These are phyloP conservation scores for Carposina sasakii DNA, from an alignment of 1,140 invertebrate genomes.

Conservation along the genomic window DNA sequence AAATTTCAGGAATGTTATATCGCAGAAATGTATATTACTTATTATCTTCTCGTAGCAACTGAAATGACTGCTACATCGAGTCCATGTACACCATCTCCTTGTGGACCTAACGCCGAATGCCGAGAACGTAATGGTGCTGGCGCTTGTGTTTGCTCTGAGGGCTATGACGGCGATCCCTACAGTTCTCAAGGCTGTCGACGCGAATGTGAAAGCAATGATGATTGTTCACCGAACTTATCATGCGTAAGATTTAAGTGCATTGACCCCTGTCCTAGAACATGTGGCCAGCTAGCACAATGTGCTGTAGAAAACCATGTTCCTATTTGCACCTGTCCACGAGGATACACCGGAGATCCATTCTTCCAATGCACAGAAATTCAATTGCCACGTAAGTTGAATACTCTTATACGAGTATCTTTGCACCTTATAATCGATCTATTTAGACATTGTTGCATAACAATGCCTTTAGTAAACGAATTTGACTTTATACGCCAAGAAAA, in stretches of 20 bases:
- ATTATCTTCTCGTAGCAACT: constrained; percentile 46
- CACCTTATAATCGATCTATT: no score
- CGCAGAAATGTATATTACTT: constrained; percentile 6
- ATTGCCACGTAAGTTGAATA: constrained; percentile 72
- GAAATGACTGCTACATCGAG: constrained; percentile 67
- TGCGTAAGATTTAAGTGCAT: constrained; percentile 85
- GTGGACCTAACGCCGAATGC: constrained; percentile 80
- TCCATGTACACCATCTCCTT: constrained; percentile 81
- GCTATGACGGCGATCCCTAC: constrained; percentile 82
- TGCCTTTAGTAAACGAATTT: no score
- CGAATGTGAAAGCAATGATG: constrained; percentile 83
- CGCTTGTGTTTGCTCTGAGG: constrained; percentile 79
- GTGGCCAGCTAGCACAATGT: constrained; percentile 83
- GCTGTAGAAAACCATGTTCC: constrained; percentile 82
- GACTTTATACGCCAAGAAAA: no score
- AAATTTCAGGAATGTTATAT: no score
- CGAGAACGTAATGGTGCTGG: constrained; percentile 77
- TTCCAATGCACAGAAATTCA: constrained; percentile 79
- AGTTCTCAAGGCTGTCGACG: constrained; percentile 78
- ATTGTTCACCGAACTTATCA: constrained; percentile 79
- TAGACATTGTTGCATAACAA: no score
- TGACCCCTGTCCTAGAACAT: constrained; percentile 83
- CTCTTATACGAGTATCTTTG: no score
- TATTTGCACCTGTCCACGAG: constrained; percentile 81
- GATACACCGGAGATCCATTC: constrained; percentile 86